phyloP scores from a whole-genome alignment of 1,140 invertebrate genomes.

The Anastrepha obliqua region DNA sequence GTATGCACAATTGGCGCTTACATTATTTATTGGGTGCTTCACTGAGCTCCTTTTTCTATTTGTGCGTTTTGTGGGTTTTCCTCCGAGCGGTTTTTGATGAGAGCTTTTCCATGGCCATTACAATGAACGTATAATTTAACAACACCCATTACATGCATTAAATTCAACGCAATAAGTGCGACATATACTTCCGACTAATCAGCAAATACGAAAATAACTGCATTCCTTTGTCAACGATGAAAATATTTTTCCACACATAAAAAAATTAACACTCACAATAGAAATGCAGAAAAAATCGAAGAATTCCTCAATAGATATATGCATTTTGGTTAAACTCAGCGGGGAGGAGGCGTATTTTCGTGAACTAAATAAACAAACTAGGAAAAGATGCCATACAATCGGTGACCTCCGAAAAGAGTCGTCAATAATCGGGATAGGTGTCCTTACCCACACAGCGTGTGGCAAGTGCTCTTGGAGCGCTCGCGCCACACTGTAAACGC shows the following conservation, averaged over 20 bases:
- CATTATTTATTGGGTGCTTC: too few species aligned
- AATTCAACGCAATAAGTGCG: not conserved
- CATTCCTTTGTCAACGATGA: not conserved
- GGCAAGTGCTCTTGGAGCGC: conserved; percentile 6
- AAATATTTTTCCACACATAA: not conserved
- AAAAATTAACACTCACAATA: not conserved
- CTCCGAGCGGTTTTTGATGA: too few species aligned
- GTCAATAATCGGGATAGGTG: not conserved
- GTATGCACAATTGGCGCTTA: too few species aligned
- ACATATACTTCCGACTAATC: not conserved
- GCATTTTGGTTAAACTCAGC: conserved; percentile 3
- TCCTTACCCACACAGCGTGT: not conserved
- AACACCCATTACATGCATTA: not conserved
- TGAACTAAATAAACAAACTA: conserved; percentile 21
- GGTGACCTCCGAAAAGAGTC: conserved; percentile 26
- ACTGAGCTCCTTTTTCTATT: too few species aligned
- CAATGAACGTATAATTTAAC: too few species aligned
- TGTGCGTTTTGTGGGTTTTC: too few species aligned
- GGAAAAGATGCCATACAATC: conserved; percentile 2
- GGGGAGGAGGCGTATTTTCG: not conserved
- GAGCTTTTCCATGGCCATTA: too few species aligned
- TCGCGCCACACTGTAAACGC: conserved; percentile 1
- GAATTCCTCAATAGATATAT: not conserved
- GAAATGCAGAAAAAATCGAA: not conserved
- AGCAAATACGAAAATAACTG: not conserved